Conservation (phyloP, 2,797 vertebrate species). For the Silurus lanzhouensis region DNA sequence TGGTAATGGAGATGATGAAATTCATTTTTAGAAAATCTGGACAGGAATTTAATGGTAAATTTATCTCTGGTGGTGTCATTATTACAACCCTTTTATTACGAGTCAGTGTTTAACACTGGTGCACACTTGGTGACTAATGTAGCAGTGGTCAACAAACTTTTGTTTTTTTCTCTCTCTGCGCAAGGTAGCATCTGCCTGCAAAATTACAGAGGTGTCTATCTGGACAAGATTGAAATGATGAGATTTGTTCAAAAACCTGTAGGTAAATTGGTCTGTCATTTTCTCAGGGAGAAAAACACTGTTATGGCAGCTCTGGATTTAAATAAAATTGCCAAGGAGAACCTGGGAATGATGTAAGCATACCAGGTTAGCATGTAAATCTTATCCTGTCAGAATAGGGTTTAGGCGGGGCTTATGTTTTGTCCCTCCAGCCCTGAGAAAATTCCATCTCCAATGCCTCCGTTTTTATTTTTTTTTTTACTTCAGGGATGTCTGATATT, state of each 20-base stretch:
- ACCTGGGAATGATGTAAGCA: neutral
- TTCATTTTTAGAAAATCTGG: too few relatives aligned
- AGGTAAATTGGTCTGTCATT: neutral
- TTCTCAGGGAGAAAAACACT: neutral
- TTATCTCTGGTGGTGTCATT: neutral
- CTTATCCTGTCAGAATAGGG: neutral
- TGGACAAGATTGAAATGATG: neutral
- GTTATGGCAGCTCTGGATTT: too few relatives aligned
- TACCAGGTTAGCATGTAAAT: neutral
- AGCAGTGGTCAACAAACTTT: neutral
- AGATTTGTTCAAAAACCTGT: neutral
- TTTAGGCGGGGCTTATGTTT: neutral
- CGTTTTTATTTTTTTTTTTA: neutral
- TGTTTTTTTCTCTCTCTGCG: neutral
- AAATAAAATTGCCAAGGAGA: neutral
- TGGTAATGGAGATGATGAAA: neutral
- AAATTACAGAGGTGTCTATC: neutral
- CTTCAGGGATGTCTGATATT: neutral
- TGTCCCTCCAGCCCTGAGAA: neutral
- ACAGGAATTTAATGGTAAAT: neutral
- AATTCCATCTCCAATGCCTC: neutral
- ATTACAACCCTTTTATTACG: neutral
- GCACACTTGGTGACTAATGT: neutral
- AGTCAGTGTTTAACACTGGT: neutral
- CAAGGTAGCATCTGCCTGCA: neutral